These are phyloP conservation scores for Eueides isabella DNA, from an alignment of 1,140 invertebrate species.

Conservation along the genomic window DNA sequence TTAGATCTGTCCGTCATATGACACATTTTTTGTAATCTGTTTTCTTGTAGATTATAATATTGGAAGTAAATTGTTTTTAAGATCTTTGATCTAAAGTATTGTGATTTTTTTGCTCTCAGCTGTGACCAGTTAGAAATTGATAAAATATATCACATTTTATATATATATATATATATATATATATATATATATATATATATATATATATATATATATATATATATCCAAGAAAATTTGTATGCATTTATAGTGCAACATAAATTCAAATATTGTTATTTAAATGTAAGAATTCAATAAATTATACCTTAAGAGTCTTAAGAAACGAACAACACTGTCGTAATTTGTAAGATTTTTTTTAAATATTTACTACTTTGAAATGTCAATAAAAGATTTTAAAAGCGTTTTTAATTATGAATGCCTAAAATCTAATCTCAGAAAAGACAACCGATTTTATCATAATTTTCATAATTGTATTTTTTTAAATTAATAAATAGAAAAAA, in stretches of 20 bases:
- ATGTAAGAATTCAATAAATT: slow-evolving; percentile 6
- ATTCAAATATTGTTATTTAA: slow-evolving; percentile 3
- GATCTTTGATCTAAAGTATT: not conserved
- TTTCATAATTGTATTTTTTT: too few relatives aligned
- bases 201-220: too few relatives aligned
- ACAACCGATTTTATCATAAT: too few relatives aligned
- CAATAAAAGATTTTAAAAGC: slow-evolving; percentile 8
- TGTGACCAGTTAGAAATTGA: not conserved
- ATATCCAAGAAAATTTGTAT: not conserved
- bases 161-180: too few relatives aligned
- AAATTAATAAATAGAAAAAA: too few relatives aligned
- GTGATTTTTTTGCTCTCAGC: not conserved
- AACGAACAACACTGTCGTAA: slow-evolving; percentile 21
- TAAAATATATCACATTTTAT: not conserved
- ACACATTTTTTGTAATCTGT: not conserved
- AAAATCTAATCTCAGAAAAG: too few relatives aligned
- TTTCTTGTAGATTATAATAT: not conserved
- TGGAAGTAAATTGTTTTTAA: not conserved
- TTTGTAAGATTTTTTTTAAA: slow-evolving; percentile 24
- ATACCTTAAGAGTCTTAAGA: slow-evolving; percentile 5
- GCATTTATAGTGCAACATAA: not conserved
- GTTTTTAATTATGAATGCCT: too few relatives aligned
- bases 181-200: too few relatives aligned
- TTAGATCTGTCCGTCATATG: not conserved
- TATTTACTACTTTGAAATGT: slow-evolving; percentile 25